Evolutionary conservation across 2,888 invertebrate genomes (phyloP), one percentile per base, ranked within the genome.

Genomic region (Melanophora roralis): DNA sequence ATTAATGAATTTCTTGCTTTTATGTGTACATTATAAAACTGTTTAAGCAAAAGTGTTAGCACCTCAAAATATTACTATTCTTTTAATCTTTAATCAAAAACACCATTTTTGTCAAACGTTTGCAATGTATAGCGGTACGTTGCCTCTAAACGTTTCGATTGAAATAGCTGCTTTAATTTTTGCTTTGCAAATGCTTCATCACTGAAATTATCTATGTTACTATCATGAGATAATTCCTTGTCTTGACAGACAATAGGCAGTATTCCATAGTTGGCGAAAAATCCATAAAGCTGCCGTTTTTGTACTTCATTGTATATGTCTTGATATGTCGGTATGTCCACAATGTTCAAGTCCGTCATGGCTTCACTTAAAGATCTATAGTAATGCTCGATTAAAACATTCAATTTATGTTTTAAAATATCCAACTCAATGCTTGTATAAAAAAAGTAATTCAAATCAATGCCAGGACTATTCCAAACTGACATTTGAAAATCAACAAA

Each of bases 381-480:
- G 78, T 86, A 86, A 19, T 62, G 73, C 1, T 57, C 40, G 1
- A 87, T 55, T 0, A 86, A 49, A 3, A 83, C 74, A 1, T 83
- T 65, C 5, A 84, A 57, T 16, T 83, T 82, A 4, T 82, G 65
- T 47, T 82, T 81, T 6, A 86, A 62, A 0, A 85, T 82, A 36
- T 85, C 83, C 8, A 83, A 76, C 16, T 82, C 77, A 2, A 82
- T 36, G 36, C 85, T 85, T 11, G 86, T 85, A 27, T 83, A 74
- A 12, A 87, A 74, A 59, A 86, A 86, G 59, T 86, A 87, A 64
- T 86, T 86, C 1, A 87, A 55, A 82, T 87, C 87, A 16, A 84
- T 77, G 1, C 85, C 86, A 0, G 85, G 85, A 68, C 84, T 85
- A 12, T 82, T 76, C 71, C 82, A 86, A n/a, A 82, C 78, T 1